Percentiles rank a stretch among this genome's conserved stretches.
Evolutionary conservation across 2,113 vertebrate species (phyloP).

Genomic region (Lagopus muta): DNA sequence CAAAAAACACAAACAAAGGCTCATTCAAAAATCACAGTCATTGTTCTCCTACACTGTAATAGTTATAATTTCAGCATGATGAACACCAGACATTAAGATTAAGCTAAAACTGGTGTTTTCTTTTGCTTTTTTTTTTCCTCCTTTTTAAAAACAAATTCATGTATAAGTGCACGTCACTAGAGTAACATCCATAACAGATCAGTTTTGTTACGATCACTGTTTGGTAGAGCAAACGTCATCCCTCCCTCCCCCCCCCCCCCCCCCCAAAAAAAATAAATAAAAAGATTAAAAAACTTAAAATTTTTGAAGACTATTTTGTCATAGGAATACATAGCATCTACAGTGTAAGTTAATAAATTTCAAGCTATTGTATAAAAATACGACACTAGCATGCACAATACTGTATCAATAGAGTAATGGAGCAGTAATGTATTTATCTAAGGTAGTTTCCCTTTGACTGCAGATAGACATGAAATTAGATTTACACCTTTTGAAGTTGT

Average conservation of each 20-base stretch:
- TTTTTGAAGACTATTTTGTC: no score
- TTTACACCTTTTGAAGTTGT: neutral
- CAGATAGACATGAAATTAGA: neutral
- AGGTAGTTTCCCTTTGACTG: neutral
- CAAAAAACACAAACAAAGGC: conserved; percentile 91
- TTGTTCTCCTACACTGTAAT: conserved; percentile 85
- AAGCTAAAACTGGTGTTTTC: conserved; percentile 92
- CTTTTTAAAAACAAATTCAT: conserved; percentile 85
- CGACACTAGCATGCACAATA: no score
- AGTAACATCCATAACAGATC: conserved; percentile 94
- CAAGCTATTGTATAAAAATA: no score
- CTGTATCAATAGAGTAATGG: conserved; percentile 84
- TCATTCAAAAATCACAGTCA: conserved; percentile 87
- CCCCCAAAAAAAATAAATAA: conserved; percentile 84
- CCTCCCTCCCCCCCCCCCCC: conserved; percentile 44
- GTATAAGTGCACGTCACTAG: conserved; percentile 95
- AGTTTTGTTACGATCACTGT: conserved; percentile 96
- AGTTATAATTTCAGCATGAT: conserved; percentile 93
- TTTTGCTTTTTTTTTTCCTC: conserved; percentile 65
- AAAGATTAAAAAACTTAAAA: no score
- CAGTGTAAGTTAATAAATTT: no score
- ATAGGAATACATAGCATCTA: no score
- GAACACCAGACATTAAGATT: conserved; percentile 94
- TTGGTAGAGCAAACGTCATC: conserved; percentile 93
- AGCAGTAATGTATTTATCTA: conserved; percentile 81